Evolutionary conservation across 2,888 invertebrate species (phyloP), one percentile per base, ranked within the genome.

Genomic region (Gasteruption jaculator): DNA sequence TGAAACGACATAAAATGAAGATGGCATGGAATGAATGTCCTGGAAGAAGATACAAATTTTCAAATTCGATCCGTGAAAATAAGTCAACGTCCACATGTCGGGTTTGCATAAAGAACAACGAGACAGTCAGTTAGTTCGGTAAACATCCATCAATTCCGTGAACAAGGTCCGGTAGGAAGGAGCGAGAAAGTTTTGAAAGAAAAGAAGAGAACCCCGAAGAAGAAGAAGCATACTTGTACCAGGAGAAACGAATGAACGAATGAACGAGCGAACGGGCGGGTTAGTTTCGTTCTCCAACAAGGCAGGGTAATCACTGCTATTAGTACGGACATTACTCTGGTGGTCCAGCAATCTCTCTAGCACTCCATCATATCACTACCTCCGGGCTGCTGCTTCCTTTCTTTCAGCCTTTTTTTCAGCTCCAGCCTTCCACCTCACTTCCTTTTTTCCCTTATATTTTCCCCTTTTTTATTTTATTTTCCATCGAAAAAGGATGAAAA

Each of bases 251-350:
- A 52, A n/a, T n/a, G n/a, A n/a, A n/a, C n/a, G n/a, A n/a, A n/a
- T n/a, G n/a, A n/a, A n/a, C n/a, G n/a, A n/a, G n/a, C n/a, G 49
- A 48, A 54, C 54, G 52, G 58, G 52, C 61, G 56, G 65, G 62
- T 61, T 61, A 60, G 60, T 60, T 64, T 57, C 53, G n/a, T 37
- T 58, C 58, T 57, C 57, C 60, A 63, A 62, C 66, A 50, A 64
- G 61, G 70, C 61, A 68, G 62, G 71, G 71, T 77, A 76, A 77
- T 76, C 74, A 76, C 76, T 74, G 71, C 75, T 74, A 76, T 77
- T 77, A 77, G 69, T 60, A 61, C 71, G 62, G 63, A 65, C 69
- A 72, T 72, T 69, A 72, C 70, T 74, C 72, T 73, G 76, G 76
- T 76, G 76, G 77, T 76, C 76, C 63, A 59, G 58, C 65, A 60